Evolutionary conservation across 2,888 invertebrate genomes (phyloP), one percentile per base, ranked within the genome.

Genomic region (Spicauda simplicius): DNA sequence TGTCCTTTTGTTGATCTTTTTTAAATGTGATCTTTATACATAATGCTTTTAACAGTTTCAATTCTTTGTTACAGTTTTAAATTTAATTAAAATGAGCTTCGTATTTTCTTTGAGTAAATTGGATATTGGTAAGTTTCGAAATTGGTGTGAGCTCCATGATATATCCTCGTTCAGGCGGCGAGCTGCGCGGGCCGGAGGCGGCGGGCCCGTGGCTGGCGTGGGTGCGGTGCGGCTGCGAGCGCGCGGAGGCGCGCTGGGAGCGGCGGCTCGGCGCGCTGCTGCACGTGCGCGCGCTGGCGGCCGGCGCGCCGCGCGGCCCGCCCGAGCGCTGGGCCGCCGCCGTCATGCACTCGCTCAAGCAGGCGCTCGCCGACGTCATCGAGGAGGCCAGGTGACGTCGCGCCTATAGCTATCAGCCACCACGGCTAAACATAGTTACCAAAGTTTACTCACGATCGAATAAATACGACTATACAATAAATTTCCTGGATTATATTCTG

Each of bases 321-420:
- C 77, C 73, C 64, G 74, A 68, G 58, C 70, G 73, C 61, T 85
- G 86, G 85, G 82, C 84, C 80, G 83, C 83, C 30, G 80, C 74
- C 59, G 77, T 71, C 63, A 78, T 78, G 45, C 80, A 73, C 41
- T 73, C 74, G 52, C 79, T 77, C 70, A 83, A 87, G 71, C 74
- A 78, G 52, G 82, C 79, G n/a, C 82, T 88, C 48, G 75, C 74
- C 11, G 88, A 84, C 50, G 69, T 80, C 58, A 75, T 86, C 11
- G 78, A 76, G 7, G 87, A 84, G 68, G 85, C 85, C 2, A 86
- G 85, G 84, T 48, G 16, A 41, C 14, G 1, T 1, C 14, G 12
- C 14, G n/a, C n/a, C n/a, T n/a, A n/a, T n/a, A n/a, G n/a, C n/a
- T n/a, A n/a, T 25, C 25, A 5, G 25, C 25, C 41, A 14, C 41